Evolutionary conservation across 1,140 invertebrate species (phyloP), one percentile per base, ranked within the genome.

Genomic region (Papilio polytes): DNA sequence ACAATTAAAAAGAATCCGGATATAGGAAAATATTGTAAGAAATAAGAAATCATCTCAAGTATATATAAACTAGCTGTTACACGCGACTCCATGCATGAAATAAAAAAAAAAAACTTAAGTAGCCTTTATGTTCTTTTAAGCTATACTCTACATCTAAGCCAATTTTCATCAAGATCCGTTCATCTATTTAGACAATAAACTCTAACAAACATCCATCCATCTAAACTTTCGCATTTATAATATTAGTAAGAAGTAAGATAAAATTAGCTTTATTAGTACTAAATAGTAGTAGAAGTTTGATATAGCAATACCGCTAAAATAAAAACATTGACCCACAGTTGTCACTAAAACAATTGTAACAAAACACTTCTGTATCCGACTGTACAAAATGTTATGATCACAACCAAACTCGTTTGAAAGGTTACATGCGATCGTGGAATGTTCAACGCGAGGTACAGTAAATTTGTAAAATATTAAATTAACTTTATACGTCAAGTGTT

Each of bases 381-480:
- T 76, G 74, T 53, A 51, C 46, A 76, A 74, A 74, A 74, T 76
- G 46, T 76, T 76, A 76, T 76, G 44, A 76, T 76, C 74, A 53
- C 22, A 51, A 46, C 72, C 72, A 46, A 74, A 76, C 74, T 51
- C 6, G 74, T 76, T 76, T 76, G 22, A 73, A 76, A 76, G 74
- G 74, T 76, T 70, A 76, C 46, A 73, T 44, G 41, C 46, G 46
- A 48, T 22, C 22, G 46, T 22, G 74, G 74, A 76, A 76, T 51
- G 74, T 26, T 31, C 41, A 46, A 12, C 44, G 73, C 20, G 74
- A 26, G 46, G 2, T 51, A 53, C 63, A 31, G 10, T 66, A 12
- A 66, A 70, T 70, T 70, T 70, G 63, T 36, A 70, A 70, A 70
- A 70, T 70, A 70, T 36, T 26, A 31, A 26, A 70, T 3, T 70